Evolutionary conservation across 2,113 vertebrate genomes (phyloP), one percentile per base, ranked within the genome.

Genomic region (Spermophilus dauricus): DNA sequence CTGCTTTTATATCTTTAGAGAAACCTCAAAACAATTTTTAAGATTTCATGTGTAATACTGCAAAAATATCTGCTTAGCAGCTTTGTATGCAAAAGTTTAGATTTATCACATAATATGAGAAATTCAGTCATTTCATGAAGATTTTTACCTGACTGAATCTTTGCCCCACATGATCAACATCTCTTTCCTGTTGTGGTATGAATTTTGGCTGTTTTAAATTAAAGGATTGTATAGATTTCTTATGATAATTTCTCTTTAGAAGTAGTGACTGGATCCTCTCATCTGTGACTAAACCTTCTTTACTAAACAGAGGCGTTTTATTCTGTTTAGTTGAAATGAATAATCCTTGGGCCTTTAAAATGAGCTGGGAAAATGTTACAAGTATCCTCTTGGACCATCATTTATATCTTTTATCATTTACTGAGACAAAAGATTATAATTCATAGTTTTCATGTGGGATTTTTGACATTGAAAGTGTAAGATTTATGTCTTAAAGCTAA

Each of bases 391-490:
- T 0, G 53, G 24, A 17, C 51, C 10, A 26, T 72, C 13, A 0
- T 32, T 17, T 67, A 28, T 10, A 18, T 63, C 34, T 26, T 58
- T 42, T 61, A 16, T 51, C 17, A 0, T 10, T 76, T 26, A 11
- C 18, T 10, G 1, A 80, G 37, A 26, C 73, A 5, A 30, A 39
- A 58, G 58, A 78, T 37, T 8, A 28, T 17, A 24, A 4, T 12
- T 7, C 7, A 3, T 12, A 8, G 30, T 28, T 77, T 24, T 16
- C 1, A 0, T 0, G 8, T 42, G 63, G 22, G 42, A 18, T 4
- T 28, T 53, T 42, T 6, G 6, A 17, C 24, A 0, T 72, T 75
- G 10, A 30, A 30, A 28, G 34, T 13, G n/a, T 51, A 8, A n/a
- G 53, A 10, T 4, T 30, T 70, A 37, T 30, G 13, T 56, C 81